Evolutionary conservation across 2,797 vertebrate genomes (phyloP).

Genomic region (Acanthurus leucopareius): DNA sequence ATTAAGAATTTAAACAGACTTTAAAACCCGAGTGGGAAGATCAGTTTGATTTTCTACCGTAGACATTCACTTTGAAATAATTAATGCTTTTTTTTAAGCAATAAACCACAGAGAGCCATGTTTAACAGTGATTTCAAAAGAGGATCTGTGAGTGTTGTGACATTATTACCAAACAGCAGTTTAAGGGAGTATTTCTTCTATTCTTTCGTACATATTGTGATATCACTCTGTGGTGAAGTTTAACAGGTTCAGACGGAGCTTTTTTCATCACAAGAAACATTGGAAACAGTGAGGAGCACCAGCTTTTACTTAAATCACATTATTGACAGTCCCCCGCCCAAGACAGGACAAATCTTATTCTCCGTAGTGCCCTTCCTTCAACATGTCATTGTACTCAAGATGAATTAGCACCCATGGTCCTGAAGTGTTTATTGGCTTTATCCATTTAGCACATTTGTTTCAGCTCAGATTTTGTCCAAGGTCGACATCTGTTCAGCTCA

Average conservation of each 20-base stretch:
- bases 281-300: conserved; percentile 9
- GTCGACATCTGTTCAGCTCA: neutral
- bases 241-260: conserved; percentile 3
- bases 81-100: conserved; percentile 45
- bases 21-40: conserved; percentile 58
- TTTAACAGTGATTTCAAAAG: conserved; percentile 33
- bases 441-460: neutral
- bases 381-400: conserved; percentile 10
- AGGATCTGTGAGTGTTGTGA: conserved; percentile 17
- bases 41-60: conserved; percentile 35
- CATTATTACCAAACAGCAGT: conserved; percentile 37
- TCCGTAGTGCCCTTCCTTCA: conserved; percentile 18
- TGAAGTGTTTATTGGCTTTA: conserved; percentile 22
- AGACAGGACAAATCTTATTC: conserved; percentile 27
- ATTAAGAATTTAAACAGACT: conserved; percentile 64
- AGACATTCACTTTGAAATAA: conserved; percentile 54
- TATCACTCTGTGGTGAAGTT: conserved; percentile 18
- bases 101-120: neutral
- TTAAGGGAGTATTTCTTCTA: neutral
- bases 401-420: neutral
- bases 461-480: neutral
- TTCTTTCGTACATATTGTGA: conserved; percentile 5
- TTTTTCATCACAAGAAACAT: conserved; percentile 30
- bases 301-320: conserved; percentile 20
- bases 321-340: conserved; percentile 17